These are phyloP conservation scores for Polyploca ridens DNA, from an alignment of 2,888 invertebrate genomes.

Conservation along the genomic window DNA sequence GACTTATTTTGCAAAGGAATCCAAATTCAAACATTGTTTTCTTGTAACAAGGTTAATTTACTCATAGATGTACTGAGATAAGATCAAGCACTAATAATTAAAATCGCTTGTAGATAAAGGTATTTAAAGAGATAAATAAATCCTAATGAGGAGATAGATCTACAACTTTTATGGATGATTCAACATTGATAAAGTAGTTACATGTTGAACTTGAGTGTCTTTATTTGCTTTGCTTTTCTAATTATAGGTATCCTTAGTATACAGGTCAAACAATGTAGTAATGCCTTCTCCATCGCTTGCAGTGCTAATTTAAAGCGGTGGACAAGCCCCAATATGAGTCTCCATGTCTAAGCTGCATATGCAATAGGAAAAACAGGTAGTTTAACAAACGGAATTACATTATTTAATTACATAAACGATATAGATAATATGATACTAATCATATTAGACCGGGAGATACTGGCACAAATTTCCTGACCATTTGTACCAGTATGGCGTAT, in stretches of 20 bases:
- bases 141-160: constrained; percentile 1
- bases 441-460: too few species aligned
- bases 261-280: too few species aligned
- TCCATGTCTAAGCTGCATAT: too few species aligned
- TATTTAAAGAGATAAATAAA: not conserved
- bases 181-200: not conserved
- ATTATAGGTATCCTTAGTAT: not conserved
- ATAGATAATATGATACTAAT: too few species aligned
- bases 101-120: constrained; percentile 2
- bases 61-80: not conserved
- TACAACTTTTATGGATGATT: not conserved
- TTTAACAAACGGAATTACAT: too few species aligned
- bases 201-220: not conserved
- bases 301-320: too few species aligned
- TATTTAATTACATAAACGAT: too few species aligned
- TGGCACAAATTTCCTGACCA: too few species aligned
- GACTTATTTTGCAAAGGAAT: constrained; percentile 27
- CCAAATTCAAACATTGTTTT: constrained; percentile 24
- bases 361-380: too few species aligned
- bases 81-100: not conserved
- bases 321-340: too few species aligned
- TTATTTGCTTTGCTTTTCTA: not conserved
- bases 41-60: constrained; percentile 22
- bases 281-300: too few species aligned
- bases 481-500: too few species aligned